These are phyloP conservation scores for Adelosebastes latens DNA, from an alignment of 2,797 vertebrate species.

Conservation along the genomic window DNA sequence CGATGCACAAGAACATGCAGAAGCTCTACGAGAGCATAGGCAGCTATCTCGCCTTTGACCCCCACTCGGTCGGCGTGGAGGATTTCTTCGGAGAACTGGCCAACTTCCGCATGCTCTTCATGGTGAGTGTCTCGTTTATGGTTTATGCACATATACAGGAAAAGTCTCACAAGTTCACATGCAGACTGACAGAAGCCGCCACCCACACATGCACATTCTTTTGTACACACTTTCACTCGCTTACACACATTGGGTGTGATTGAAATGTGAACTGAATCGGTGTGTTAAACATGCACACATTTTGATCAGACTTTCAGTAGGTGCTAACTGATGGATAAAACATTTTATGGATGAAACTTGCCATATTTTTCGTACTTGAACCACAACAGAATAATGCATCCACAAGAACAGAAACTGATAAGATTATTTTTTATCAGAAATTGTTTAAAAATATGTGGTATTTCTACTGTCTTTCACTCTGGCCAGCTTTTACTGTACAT, in stretches of 20 bases:
- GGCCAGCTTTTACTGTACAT: not conserved
- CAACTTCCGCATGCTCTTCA: conserved; percentile 91
- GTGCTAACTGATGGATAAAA: conserved; percentile 27
- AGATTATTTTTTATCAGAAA: not conserved
- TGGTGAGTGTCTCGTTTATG: conserved; percentile 86
- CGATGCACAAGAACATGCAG: conserved; percentile 97
- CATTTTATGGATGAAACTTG: not conserved
- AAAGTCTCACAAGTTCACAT: not conserved
- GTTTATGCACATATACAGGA: conserved; percentile 40
- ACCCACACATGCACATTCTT: conserved; percentile 21
- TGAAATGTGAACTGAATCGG: conserved; percentile 17
- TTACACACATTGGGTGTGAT: conserved; percentile 15
- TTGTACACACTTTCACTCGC: conserved; percentile 1
- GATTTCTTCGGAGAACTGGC: conserved; percentile 95
- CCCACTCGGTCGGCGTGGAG: conserved; percentile 89
- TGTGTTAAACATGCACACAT: not conserved
- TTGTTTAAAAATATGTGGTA: not conserved
- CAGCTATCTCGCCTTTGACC: conserved; percentile 93
- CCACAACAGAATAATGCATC: no score
- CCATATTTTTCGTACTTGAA: no score
- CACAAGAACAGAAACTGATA: no score
- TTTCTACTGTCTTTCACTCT: not conserved
- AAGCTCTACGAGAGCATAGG: conserved; percentile 94
- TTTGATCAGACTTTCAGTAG: conserved; percentile 8
- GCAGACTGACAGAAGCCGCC: conserved; percentile 3